phyloP scores from a whole-genome alignment of 2,797 vertebrate species.

The Diglossa cyanea region DNA sequence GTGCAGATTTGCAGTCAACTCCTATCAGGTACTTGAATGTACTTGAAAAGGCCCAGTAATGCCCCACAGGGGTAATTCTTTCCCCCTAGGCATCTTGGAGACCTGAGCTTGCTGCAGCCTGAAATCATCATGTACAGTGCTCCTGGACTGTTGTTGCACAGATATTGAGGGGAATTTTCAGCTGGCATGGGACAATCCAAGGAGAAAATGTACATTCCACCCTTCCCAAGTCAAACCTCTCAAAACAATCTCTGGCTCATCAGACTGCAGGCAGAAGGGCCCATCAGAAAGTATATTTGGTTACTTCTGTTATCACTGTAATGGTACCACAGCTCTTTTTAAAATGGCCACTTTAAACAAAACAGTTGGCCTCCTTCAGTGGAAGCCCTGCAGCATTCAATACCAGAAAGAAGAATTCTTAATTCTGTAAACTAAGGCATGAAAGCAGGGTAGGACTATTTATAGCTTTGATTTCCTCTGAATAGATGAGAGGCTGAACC shows the following conservation, averaged over 20 bases:
- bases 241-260: neutral
- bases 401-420: neutral
- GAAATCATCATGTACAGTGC: neutral
- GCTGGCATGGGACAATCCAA: neutral
- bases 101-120: neutral
- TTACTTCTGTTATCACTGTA: neutral
- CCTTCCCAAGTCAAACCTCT: neutral
- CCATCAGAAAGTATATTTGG: neutral
- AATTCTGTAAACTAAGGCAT: neutral
- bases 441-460: neutral
- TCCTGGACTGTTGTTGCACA: neutral
- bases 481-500: neutral
- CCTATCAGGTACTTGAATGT: rapidly evolving
- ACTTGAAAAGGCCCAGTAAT: neutral
- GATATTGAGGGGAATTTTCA: neutral
- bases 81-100: neutral
- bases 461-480: slow-evolving; percentile 18
- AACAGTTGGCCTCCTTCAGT: neutral
- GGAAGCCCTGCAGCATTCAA: neutral
- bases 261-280: neutral
- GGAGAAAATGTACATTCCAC: neutral
- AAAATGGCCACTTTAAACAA: neutral
- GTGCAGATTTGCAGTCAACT: neutral
- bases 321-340: neutral
- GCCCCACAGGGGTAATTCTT: neutral